Base-by-base conservation (phyloP, 2,888 invertebrate genomes). In the Epinotia ramella region DNA sequence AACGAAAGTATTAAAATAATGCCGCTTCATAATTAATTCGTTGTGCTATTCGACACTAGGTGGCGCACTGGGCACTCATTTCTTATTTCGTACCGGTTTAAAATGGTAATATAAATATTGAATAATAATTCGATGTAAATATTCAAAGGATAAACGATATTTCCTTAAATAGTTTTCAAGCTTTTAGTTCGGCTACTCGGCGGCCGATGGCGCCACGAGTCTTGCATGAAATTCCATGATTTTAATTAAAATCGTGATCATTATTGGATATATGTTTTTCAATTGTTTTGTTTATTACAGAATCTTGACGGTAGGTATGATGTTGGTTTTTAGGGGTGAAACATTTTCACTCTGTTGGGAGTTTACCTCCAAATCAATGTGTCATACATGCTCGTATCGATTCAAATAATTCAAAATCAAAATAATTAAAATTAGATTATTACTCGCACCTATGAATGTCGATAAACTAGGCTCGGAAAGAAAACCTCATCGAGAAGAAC, bases 201-300 rank as follows among this genome's bases (percentile, higher is more conserved):
- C 74, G 66, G 64, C 49, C 87, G 88, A 82, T 84, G 86, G 72
- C 86, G 80, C 73, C 69, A 53, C n/a, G 5, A 53, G 7, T 53
- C 13, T 53, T 16, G 49, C 13, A 49, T 6, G 16, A 16, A 4
- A 49, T 49, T 16, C 1, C 49, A 16, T 16, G 7, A 53, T n/a
- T 53, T n/a, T 53, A 2, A 16, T 53, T n/a, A 2, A 16, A 16
- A 1, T 2, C n/a, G 16, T 13, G 0, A 16, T 49, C 4, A 16
- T n/a, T n/a, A 7, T 53, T 53, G 7, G n/a, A 53, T 28, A 3
- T 28, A 20, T 20, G 20, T 20, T 13, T 13, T 24, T 64, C 68
- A 66, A 72, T 56, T 44, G 53, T 20, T 20, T 20, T 20, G 20
- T 20, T 2, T 20, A 1, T 1, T 20, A 20, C 20, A 20, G 20